A percentile compares a stretch with the other conserved stretches of the same genome.
Evolutionary conservation across 2,888 invertebrate species (phyloP).

Genomic region (Punctoribates punctum): DNA sequence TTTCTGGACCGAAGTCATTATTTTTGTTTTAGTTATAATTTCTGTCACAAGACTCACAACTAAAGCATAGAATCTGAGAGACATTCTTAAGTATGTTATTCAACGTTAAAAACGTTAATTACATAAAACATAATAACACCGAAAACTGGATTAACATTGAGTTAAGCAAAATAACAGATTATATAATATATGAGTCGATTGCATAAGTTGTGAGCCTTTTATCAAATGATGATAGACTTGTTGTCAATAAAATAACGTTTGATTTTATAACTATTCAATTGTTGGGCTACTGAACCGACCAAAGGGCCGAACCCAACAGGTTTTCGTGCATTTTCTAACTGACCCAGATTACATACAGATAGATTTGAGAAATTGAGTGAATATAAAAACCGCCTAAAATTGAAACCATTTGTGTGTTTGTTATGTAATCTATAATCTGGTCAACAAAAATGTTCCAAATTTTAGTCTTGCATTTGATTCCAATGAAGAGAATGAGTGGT

Average conservation of each 20-base stretch:
- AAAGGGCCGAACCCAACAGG: not conserved
- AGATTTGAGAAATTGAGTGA: not conserved
- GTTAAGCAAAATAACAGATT: not conserved
- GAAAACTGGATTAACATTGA: slow-evolving; percentile 1
- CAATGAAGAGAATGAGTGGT: too few species aligned
- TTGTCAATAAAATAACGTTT: not conserved
- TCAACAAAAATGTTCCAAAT: not conserved
- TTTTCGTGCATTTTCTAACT: not conserved
- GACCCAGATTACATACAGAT: not conserved
- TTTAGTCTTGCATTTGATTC: not conserved
- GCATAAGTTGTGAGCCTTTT: not conserved
- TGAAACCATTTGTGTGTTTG: not conserved
- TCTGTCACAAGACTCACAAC: not conserved
- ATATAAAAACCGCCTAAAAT: not conserved
- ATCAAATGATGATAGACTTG: not conserved
- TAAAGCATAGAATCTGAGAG: not conserved
- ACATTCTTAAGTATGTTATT: not conserved
- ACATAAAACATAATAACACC: not conserved
- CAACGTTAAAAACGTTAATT: not conserved
- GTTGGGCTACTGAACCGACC: slow-evolving; percentile 3
- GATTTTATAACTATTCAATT: not conserved
- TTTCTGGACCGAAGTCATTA: slow-evolving; percentile 1
- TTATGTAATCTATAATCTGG: not conserved
- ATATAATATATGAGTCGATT: not conserved
- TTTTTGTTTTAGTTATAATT: not conserved